These are phyloP conservation scores for Hippopotamus amphibius DNA, from an alignment of 2,113 vertebrate genomes.

Conservation along the genomic window DNA sequence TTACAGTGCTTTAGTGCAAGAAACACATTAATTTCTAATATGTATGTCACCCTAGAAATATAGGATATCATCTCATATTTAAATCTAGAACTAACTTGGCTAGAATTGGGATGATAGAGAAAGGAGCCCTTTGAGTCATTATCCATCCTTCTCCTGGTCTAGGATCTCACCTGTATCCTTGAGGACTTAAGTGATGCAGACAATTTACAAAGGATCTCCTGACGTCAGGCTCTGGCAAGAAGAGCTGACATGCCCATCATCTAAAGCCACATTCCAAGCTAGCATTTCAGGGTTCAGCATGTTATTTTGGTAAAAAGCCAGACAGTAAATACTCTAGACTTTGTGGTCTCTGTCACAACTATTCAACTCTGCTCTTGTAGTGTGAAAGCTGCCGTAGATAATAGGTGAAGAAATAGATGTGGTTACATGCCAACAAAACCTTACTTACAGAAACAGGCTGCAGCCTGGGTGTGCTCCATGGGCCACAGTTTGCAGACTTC, in stretches of 20 bases:
- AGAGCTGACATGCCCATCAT: fast-evolving
- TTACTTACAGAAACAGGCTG: neutral
- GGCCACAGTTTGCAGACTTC: no score
- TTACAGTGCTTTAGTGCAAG: neutral
- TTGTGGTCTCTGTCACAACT: neutral
- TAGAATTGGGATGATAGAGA: no score
- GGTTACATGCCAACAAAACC: neutral
- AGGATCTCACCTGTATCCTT: no score
- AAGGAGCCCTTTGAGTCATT: neutral
- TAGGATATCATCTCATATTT: neutral
- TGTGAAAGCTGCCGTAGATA: neutral
- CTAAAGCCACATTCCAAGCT: neutral
- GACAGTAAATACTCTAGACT: neutral
- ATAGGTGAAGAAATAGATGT: fast-evolving
- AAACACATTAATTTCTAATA: neutral
- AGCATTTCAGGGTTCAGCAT: no score
- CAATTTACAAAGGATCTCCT: neutral
- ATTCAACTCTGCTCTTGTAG: neutral
- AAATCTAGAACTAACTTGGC: neutral
- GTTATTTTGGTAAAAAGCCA: neutral
- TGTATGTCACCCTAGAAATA: neutral
- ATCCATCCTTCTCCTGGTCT: no score
- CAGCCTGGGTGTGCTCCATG: neutral
- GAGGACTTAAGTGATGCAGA: neutral
- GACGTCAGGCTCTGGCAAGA: no score